Base-by-base conservation (phyloP, 2,888 invertebrate genomes). In the Drosophila fungiperda region DNA sequence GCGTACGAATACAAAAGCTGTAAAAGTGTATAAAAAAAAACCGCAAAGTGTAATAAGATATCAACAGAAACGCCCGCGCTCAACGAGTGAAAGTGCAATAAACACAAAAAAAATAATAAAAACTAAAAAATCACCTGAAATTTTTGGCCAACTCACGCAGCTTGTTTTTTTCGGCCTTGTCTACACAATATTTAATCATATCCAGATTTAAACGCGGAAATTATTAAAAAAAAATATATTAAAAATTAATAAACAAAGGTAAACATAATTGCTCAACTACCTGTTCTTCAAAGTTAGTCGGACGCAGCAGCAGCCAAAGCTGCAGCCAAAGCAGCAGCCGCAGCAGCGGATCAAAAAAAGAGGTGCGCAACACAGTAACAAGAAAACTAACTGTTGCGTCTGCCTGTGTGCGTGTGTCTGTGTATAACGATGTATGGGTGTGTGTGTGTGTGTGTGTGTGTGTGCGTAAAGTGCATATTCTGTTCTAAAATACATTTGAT, bases 361-460 rank as follows among this genome's bases (percentile, higher is more conserved):
- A 75, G 54, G 65, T 70, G 63, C 53, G 71, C 50, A 80, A 61
- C 53, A 60, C 55, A 20, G 38, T 55, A 48, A 74, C 49, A 68
- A 52, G 48, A 65, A 62, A 67, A 64, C 73, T 80, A 80, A 77
- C 81, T 78, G 81, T 78, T 78, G 78, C 81, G 49, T 59, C 60
- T 36, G 58, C 17, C 17, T 58, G 45, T 52, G 48, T 58, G 54
- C 29, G 32, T 64, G 33, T 50, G 9, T 32, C 9, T 55, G 33
- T 38, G n/a, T 15, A 40, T n/a, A n/a, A 29, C 29, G 5, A 29
- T 23, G 48, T 48, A 11, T 40, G 42, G 52, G 68, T 74, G 70
- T 48, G 32, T 57, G 42, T 55, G 68, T 74, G 70, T 48, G 32
- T 57, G 20, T 40, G 36, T 68, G 35, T 58, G 32, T 69, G 38